These are phyloP conservation scores for Clanis bilineata DNA, from an alignment of 2,888 invertebrate genomes.

Conservation along the genomic window DNA sequence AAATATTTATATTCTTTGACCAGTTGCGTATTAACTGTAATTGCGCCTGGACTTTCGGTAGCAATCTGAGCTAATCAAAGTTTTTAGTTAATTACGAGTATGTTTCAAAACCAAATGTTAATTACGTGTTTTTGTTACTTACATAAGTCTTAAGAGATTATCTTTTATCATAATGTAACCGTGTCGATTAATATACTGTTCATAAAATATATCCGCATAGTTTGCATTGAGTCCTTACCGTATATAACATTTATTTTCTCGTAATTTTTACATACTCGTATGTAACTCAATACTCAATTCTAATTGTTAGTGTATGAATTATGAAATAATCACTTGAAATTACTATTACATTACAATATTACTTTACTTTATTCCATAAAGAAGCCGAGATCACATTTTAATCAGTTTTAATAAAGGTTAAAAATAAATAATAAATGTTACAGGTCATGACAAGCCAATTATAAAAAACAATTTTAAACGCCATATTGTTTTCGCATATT, in stretches of 20 bases:
- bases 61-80: constrained; percentile 8
- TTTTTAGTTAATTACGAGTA: not conserved
- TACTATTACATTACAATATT: too few species aligned
- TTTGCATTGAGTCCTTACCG: not conserved
- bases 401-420: not conserved
- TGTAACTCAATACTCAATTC: too few species aligned
- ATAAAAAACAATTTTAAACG: not conserved
- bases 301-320: too few species aligned
- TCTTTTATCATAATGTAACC: not conserved
- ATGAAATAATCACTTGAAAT: too few species aligned
- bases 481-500: not conserved
- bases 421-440: not conserved
- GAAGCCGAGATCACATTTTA: not conserved
- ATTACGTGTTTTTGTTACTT: not conserved
- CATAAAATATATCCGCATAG: not conserved
- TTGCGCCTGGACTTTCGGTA: not conserved
- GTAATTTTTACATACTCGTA: too few species aligned
- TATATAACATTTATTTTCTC: too few species aligned
- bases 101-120: not conserved
- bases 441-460: not conserved
- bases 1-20: not conserved
- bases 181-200: not conserved
- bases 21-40: not conserved
- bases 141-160: not conserved
- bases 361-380: too few species aligned